Evolutionary conservation across 2,888 invertebrate genomes (phyloP).

Genomic region (Xestia ashworthii): DNA sequence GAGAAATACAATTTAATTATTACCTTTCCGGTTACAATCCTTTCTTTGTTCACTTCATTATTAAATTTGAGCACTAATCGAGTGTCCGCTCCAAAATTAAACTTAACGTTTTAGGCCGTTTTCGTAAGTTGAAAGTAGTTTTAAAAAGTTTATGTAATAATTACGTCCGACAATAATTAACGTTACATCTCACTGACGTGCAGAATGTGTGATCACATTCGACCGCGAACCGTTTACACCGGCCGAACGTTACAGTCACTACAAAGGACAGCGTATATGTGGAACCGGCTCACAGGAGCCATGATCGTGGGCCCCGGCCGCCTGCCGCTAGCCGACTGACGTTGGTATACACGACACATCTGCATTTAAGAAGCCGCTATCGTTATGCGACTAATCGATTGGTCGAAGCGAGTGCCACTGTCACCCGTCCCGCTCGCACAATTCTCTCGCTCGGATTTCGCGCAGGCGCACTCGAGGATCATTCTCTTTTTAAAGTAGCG

Average conservation of each 20-base stretch:
- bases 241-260: constrained; percentile 76
- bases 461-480: constrained; percentile 81
- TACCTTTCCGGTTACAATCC: constrained; percentile 85
- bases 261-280: constrained; percentile 81
- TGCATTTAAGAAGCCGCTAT: constrained; percentile 91
- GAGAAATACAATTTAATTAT: constrained; percentile 65
- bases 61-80: constrained; percentile 81
- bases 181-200: constrained; percentile 68
- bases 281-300: constrained; percentile 74
- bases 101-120: constrained; percentile 66
- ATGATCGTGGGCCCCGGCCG: constrained; percentile 82
- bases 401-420: constrained; percentile 88
- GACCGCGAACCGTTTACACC: constrained; percentile 75
- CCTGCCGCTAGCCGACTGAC: constrained; percentile 88
- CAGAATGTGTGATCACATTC: constrained; percentile 72
- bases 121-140: constrained; percentile 57
- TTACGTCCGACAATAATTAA: constrained; percentile 55
- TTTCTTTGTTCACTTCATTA: constrained; percentile 88
- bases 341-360: constrained; percentile 89
- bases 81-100: constrained; percentile 71
- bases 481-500: constrained; percentile 87
- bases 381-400: constrained; percentile 91
- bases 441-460: constrained; percentile 81
- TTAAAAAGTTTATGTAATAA: constrained; percentile 63
- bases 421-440: constrained; percentile 80